Evolutionary conservation across 2,113 vertebrate species (phyloP), one percentile per base, ranked within the genome.

Genomic region (Rutilus rutilus): DNA sequence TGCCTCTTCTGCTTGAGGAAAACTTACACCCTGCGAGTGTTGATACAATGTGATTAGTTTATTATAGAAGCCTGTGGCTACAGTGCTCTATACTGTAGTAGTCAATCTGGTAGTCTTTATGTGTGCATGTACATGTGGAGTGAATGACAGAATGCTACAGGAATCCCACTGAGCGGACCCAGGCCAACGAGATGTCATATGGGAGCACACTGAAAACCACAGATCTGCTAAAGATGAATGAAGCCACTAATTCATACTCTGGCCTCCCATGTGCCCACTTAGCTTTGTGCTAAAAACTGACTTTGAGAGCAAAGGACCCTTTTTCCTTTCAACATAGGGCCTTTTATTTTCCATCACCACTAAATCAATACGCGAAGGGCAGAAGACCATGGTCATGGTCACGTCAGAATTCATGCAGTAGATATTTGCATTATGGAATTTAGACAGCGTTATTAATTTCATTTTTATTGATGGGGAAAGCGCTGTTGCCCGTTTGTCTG

Each of bases 31-130:
- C 90, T 8, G 45, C 27, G 87, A 85, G 30, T 94, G 94, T 94
- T 94, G 94, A 95, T 82, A 92, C 89, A 92, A 81, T 92, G 84
- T 93, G 93, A 95, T 95, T 94, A 92, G 94, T 95, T 95, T 94
- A 94, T 95, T 94, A 91, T 94, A 92, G 90, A 90, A 94, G 90
- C 88, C 76, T 7, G 77, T 85, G 87, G 91, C 85, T 89, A 88
- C 88, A 86, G 87, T 88, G 83, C 77, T 86, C 90, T 88, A 87
- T 85, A 91, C 91, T 89, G 88, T 78, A 89, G 92, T 62, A 59
- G 91, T 77, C 87, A 89, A 87, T 84, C 52, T 77, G 87, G 85
- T 36, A 77, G 88, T 57, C 62, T 80, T 83, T 86, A 59, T 76
- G 50, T 21, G 75, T 60, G 45, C 47, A 36, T 71, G 64, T 73